Conservation (phyloP, 23 tunicate genomes). For the Ciona savignyi region DNA sequence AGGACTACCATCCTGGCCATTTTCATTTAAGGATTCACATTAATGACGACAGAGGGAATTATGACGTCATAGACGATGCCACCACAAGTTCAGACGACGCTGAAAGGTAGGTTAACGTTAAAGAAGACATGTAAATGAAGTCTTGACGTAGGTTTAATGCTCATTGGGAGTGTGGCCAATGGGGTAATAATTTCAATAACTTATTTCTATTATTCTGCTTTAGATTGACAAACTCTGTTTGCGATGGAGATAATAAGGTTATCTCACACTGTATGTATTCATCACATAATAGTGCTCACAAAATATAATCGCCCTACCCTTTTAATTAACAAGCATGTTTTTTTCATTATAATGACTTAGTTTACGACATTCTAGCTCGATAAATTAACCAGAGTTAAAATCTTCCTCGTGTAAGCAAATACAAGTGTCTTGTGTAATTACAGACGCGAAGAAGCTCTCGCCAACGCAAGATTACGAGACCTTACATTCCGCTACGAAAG, state of each 20-base stretch:
- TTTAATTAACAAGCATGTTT: background rate
- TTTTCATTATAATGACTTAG: background rate
- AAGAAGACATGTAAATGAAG: background rate
- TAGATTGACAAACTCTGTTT: no score
- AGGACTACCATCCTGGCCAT: conserved; percentile 69
- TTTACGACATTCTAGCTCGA: background rate
- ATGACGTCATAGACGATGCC: conserved; percentile 9
- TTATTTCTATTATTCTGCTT: no score
- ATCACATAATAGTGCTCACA: no score
- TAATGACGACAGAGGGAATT: conserved; percentile 18
- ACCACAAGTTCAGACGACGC: background rate
- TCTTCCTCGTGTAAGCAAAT: background rate
- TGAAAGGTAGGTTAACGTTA: background rate
- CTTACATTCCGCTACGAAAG: conserved; percentile 47
- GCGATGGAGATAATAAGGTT: no score
- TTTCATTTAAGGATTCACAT: conserved; percentile 51
- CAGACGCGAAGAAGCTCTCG: conserved; percentile 15
- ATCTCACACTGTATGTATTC: no score
- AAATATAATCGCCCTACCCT: no score
- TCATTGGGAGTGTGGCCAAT: no score
- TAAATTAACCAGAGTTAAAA: background rate
- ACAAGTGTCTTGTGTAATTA: conserved; percentile 1
- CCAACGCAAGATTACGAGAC: conserved; percentile 31
- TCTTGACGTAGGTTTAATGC: no score
- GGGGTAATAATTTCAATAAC: no score